phyloP scores from a whole-genome alignment of 2,113 vertebrate genomes.

The Hassar affinis region DNA sequence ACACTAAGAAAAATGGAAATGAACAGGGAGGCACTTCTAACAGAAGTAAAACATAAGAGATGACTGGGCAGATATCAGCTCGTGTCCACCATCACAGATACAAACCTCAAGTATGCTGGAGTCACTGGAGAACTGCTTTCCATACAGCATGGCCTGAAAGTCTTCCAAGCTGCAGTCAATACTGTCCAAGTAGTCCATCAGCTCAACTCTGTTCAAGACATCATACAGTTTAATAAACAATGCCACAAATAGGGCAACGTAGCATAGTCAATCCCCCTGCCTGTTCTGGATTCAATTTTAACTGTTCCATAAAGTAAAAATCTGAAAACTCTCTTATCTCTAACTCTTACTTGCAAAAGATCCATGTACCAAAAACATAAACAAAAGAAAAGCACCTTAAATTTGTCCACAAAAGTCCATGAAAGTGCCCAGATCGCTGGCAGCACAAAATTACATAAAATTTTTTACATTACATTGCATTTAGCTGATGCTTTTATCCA shows the following conservation, averaged over 20 bases:
- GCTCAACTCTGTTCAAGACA: conserved; percentile 79
- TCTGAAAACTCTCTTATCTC: not conserved
- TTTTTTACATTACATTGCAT: too few relatives aligned
- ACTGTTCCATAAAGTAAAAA: not conserved
- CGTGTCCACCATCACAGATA: not conserved
- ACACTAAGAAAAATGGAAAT: not conserved
- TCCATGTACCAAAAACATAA: too few relatives aligned
- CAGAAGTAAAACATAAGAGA: not conserved
- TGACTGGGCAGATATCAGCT: not conserved
- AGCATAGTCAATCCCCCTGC: too few relatives aligned
- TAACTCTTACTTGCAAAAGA: not conserved
- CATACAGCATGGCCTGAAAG: conserved; percentile 92
- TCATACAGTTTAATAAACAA: not conserved
- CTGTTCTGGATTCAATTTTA: not conserved
- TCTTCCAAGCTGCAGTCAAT: conserved; percentile 98
- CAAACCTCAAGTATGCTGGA: conserved; percentile 81
- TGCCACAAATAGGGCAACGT: not conserved
- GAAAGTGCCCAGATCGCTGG: not conserved
- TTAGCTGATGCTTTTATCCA: too few relatives aligned
- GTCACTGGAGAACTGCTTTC: conserved; percentile 89
- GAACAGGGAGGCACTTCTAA: not conserved
- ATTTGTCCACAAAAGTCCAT: not conserved
- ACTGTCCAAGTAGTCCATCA: conserved; percentile 97
- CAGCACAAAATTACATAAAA: not conserved
- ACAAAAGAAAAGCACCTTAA: not conserved